Conservation (phyloP, 2,113 vertebrate species). For the Syrmaticus mikado region DNA sequence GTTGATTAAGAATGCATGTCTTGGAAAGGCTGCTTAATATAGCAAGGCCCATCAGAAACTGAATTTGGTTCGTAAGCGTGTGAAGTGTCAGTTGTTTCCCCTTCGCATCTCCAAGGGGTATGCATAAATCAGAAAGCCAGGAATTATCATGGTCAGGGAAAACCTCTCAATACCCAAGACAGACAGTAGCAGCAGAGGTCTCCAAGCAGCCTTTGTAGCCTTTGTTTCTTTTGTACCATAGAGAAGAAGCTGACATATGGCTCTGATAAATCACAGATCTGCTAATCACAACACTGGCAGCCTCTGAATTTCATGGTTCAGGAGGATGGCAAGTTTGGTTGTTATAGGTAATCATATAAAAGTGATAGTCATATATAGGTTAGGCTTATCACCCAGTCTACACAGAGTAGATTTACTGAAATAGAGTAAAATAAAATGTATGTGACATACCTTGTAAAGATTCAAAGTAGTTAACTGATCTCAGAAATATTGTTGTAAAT, state of each 20-base stretch:
- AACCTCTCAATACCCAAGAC: not conserved
- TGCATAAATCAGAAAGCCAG: not conserved
- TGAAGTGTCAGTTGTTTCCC: not conserved
- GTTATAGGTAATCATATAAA: not conserved
- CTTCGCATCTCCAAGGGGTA: not conserved
- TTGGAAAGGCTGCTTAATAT: not conserved
- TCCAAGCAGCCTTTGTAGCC: slow-evolving; percentile 23
- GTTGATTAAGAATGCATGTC: not conserved
- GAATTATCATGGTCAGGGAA: not conserved
- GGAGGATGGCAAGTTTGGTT: not conserved
- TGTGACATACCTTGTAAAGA: not conserved
- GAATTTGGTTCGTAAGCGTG: not conserved
- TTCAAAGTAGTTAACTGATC: slow-evolving; percentile 12
- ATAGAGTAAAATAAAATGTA: not conserved
- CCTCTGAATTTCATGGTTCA: not conserved
- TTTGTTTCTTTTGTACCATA: slow-evolving; percentile 18
- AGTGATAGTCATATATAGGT: not conserved
- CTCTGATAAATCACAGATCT: slow-evolving; percentile 22
- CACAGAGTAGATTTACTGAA: not conserved
- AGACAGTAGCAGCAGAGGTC: not conserved
- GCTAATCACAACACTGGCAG: slow-evolving; percentile 5
- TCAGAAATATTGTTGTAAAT: slow-evolving; percentile 36
- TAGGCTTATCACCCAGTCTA: not conserved
- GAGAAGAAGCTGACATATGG: slow-evolving; percentile 26
- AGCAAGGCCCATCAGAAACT: not conserved